Evolutionary conservation across 2,113 vertebrate genomes (phyloP).

Genomic region (Tamias sibiricus): DNA sequence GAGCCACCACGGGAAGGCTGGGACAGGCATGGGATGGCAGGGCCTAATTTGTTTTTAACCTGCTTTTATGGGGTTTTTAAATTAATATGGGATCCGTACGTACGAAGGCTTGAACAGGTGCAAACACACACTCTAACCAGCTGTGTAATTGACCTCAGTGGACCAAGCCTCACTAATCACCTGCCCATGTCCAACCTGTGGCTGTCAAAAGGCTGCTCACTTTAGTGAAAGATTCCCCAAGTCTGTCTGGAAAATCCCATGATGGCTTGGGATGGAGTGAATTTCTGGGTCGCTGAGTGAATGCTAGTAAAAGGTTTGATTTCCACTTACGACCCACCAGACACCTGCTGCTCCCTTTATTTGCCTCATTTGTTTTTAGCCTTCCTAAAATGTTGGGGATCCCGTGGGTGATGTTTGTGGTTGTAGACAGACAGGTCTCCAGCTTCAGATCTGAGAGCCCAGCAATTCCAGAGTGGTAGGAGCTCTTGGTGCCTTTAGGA

Average conservation of each 20-base stretch:
- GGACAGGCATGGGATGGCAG: conserved; percentile 77
- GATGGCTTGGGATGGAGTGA: not conserved
- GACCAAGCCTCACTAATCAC: conserved; percentile 4
- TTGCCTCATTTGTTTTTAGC: not conserved
- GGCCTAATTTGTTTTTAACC: conserved; percentile 85
- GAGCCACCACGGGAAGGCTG: conserved; percentile 80
- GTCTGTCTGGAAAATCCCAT: not conserved
- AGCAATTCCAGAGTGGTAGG: not conserved
- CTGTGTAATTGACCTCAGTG: conserved; percentile 28
- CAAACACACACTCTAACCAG: conserved; percentile 69
- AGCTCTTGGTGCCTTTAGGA: not conserved
- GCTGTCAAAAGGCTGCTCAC: not conserved
- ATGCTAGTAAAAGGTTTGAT: not conserved
- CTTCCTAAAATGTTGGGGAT: not conserved
- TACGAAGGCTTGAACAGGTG: conserved; percentile 59
- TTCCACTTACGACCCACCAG: not conserved
- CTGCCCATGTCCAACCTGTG: not conserved
- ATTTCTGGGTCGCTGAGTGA: not conserved
- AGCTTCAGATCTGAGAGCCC: not conserved
- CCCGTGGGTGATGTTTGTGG: not conserved
- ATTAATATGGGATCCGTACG: conserved; percentile 81
- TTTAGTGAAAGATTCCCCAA: not conserved
- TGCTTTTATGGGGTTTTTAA: conserved; percentile 84
- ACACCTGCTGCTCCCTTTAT: not conserved
- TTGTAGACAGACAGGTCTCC: not conserved